These are phyloP conservation scores for Ferrisia virgata DNA, from an alignment of 2,888 invertebrate species.

Conservation along the genomic window DNA sequence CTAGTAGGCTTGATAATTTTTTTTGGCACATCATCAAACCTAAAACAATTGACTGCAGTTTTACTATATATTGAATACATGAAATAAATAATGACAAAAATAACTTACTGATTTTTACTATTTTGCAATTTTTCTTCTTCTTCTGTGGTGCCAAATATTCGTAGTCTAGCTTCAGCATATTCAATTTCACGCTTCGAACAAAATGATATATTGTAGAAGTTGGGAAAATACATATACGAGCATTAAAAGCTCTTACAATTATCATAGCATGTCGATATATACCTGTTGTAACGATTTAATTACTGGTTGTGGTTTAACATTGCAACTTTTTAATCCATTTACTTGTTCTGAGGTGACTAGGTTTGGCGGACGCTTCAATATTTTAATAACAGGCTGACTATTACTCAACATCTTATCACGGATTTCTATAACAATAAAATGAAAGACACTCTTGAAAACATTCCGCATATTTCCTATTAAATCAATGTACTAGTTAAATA, in stretches of 20 bases:
- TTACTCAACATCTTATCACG: slow-evolving; percentile 31
- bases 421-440: background rate
- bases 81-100: too few relatives aligned
- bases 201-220: background rate
- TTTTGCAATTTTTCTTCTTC: slow-evolving; percentile 37
- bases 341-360: slow-evolving; percentile 53
- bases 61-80: too few relatives aligned
- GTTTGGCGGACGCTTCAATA: slow-evolving; percentile 67
- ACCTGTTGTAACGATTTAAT: slow-evolving; percentile 75
- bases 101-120: slow-evolving; percentile 37
- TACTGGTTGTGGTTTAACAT: slow-evolving; percentile 66
- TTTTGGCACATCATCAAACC: slow-evolving; percentile 35
- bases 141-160: slow-evolving; percentile 71
- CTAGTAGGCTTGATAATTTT: slow-evolving; percentile 44
- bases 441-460: background rate
- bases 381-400: slow-evolving; percentile 74
- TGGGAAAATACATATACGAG: background rate
- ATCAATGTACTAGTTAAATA: background rate
- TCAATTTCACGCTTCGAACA: slow-evolving; percentile 76
- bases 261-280: background rate
- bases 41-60: too few relatives aligned
- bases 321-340: slow-evolving; percentile 63
- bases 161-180: slow-evolving; percentile 84
- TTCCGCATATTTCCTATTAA: background rate
- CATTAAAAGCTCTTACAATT: too few relatives aligned